These are phyloP conservation scores for Dendropsophus ebraccatus DNA, from an alignment of 2,113 vertebrate genomes.

Conservation along the genomic window DNA sequence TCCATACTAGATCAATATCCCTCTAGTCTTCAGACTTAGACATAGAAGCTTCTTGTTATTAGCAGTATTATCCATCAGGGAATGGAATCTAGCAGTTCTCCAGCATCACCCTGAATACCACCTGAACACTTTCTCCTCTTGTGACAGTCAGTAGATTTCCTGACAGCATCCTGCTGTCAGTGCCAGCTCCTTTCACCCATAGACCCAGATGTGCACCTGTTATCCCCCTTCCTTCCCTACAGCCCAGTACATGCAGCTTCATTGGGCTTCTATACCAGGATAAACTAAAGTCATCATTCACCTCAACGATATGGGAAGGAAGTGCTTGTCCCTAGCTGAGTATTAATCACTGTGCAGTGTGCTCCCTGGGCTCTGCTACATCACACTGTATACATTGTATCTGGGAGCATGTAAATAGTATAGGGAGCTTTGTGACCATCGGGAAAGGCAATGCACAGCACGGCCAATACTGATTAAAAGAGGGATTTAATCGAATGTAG, in stretches of 20 bases:
- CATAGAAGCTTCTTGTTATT: too few species aligned
- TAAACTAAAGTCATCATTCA: neutral
- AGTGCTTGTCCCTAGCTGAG: neutral
- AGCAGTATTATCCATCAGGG: too few species aligned
- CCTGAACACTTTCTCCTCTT: too few species aligned
- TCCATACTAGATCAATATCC: too few species aligned
- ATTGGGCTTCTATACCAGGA: too few species aligned
- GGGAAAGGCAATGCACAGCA: neutral
- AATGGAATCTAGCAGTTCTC: too few species aligned
- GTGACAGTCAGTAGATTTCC: too few species aligned
- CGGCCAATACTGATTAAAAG: neutral
- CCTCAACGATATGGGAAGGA: neutral
- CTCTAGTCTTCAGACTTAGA: too few species aligned
- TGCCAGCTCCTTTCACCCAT: neutral
- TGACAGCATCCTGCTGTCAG: too few species aligned
- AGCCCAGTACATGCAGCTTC: too few species aligned
- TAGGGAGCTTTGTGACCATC: neutral
- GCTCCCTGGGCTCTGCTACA: neutral
- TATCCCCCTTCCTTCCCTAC: neutral
- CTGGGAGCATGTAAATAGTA: neutral
- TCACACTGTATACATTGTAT: neutral
- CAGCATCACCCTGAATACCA: too few species aligned
- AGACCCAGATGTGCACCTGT: neutral
- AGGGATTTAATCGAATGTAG: conserved; percentile 51
- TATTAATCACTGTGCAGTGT: neutral